Evolutionary conservation across 2,888 invertebrate species (phyloP).

Genomic region (Apotomis betuletana): DNA sequence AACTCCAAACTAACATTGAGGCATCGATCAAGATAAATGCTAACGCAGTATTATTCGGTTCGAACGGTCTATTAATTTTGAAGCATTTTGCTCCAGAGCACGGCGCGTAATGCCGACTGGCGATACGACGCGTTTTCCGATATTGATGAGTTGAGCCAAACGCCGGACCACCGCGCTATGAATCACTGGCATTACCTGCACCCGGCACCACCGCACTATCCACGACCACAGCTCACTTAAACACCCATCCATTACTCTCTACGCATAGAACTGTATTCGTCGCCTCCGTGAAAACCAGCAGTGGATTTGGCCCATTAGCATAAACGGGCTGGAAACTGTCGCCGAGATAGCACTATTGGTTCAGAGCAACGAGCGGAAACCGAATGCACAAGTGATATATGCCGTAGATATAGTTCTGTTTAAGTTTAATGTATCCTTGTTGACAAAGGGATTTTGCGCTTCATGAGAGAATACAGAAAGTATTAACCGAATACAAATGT

Average conservation of each 20-base stretch:
- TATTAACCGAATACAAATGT: not conserved
- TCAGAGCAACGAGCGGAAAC: slow-evolving; percentile 56
- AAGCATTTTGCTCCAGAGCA: slow-evolving; percentile 17
- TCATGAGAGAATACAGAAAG: not conserved
- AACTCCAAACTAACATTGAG: slow-evolving; percentile 1
- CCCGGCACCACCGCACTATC: slow-evolving; percentile 42
- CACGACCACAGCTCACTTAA: not conserved
- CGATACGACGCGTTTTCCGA: slow-evolving; percentile 63
- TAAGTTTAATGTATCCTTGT: slow-evolving; percentile 58
- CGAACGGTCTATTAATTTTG: slow-evolving; percentile 20
- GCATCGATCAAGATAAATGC: slow-evolving; percentile 24
- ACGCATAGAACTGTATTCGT: not conserved
- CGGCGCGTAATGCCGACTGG: slow-evolving; percentile 33
- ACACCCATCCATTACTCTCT: slow-evolving; percentile 34
- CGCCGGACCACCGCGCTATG: slow-evolving; percentile 60
- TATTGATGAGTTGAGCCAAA: slow-evolving; percentile 68
- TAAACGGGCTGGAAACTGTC: slow-evolving; percentile 32
- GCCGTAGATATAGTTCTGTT: slow-evolving; percentile 48
- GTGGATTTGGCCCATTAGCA: slow-evolving; percentile 42
- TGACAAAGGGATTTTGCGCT: slow-evolving; percentile 21
- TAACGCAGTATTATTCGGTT: slow-evolving; percentile 13
- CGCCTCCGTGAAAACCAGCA: slow-evolving; percentile 38
- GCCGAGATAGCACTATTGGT: slow-evolving; percentile 50
- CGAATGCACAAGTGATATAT: slow-evolving; percentile 55
- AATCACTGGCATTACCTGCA: slow-evolving; percentile 70